phyloP scores from a whole-genome alignment of 2,113 vertebrate species.

The Cephalophus harveyi region DNA sequence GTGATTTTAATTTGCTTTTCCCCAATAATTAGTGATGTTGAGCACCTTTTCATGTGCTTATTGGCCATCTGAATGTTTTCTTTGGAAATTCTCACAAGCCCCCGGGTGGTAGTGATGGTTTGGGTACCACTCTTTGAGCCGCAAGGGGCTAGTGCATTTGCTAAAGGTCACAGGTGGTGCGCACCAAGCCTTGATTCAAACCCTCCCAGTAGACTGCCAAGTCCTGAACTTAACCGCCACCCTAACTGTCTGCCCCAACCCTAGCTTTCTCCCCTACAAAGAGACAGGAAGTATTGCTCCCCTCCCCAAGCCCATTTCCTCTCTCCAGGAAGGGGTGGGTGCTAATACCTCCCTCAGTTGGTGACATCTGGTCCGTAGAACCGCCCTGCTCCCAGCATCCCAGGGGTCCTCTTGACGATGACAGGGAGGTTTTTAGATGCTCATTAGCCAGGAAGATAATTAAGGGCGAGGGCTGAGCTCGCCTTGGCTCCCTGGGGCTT shows the following conservation, averaged over 20 bases:
- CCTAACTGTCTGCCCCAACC: not conserved
- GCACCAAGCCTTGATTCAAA: not conserved
- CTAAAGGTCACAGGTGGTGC: not conserved
- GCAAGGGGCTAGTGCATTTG: not conserved
- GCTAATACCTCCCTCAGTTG: not conserved
- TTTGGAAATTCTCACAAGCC: not conserved
- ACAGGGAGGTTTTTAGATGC: conserved; percentile 20
- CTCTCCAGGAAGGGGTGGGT: not conserved
- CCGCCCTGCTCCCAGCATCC: not conserved
- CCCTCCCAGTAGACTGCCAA: not conserved
- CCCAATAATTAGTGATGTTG: not conserved
- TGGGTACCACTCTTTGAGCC: not conserved
- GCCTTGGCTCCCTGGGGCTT: not conserved
- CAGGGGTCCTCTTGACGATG: not conserved
- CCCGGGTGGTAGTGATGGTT: not conserved
- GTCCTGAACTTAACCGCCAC: not conserved
- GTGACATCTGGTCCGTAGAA: conserved; percentile 31
- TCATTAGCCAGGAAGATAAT: conserved; percentile 41
- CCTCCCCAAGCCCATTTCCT: conserved; percentile 43
- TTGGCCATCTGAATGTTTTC: not conserved
- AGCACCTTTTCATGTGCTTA: not conserved
- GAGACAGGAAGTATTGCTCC: conserved; percentile 26
- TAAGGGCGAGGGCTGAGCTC: not conserved
- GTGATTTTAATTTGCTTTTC: not conserved
- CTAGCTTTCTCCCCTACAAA: not conserved